Conservation (phyloP, 2,113 vertebrate species). For the Anoplopoma fimbria region DNA sequence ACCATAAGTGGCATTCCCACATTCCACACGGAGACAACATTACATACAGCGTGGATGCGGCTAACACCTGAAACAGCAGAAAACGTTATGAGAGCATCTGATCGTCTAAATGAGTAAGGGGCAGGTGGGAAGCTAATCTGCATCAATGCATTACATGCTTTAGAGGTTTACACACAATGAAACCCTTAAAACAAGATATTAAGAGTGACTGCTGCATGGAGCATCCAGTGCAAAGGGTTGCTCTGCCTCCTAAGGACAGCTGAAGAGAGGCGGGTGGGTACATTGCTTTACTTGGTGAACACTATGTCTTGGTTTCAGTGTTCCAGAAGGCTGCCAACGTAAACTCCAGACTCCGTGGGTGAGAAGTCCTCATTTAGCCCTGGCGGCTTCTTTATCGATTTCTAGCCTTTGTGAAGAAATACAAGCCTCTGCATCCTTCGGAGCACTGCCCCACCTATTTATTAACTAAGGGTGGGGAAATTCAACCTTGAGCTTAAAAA, state of each 20-base stretch:
- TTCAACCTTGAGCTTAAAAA: background rate
- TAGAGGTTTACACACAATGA: background rate
- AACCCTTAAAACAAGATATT: background rate
- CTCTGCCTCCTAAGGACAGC: slow-evolving; percentile 12
- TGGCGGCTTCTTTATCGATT: slow-evolving; percentile 32
- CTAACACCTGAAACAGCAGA: slow-evolving; percentile 38
- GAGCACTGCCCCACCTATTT: background rate
- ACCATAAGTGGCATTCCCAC: slow-evolving; percentile 51
- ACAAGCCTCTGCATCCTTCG: slow-evolving; percentile 36
- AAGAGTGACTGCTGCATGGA: background rate
- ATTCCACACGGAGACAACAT: slow-evolving; percentile 49
- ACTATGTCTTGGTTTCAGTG: slow-evolving; percentile 34
- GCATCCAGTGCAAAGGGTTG: background rate
- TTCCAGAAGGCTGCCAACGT: slow-evolving; percentile 43
- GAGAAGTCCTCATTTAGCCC: slow-evolving; percentile 39
- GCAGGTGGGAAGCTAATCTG: slow-evolving; percentile 38
- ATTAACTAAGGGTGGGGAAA: background rate
- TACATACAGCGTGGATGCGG: background rate
- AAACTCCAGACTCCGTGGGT: slow-evolving; percentile 61
- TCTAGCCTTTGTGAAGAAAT: slow-evolving; percentile 42
- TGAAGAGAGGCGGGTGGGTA: slow-evolving; percentile 17
- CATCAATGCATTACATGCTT: slow-evolving; percentile 9
- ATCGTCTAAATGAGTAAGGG: slow-evolving; percentile 16
- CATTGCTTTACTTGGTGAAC: slow-evolving; percentile 26
- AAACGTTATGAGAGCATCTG: slow-evolving; percentile 36